Base-by-base conservation (phyloP, 2,888 invertebrate species). In the Cheilosia soror region DNA sequence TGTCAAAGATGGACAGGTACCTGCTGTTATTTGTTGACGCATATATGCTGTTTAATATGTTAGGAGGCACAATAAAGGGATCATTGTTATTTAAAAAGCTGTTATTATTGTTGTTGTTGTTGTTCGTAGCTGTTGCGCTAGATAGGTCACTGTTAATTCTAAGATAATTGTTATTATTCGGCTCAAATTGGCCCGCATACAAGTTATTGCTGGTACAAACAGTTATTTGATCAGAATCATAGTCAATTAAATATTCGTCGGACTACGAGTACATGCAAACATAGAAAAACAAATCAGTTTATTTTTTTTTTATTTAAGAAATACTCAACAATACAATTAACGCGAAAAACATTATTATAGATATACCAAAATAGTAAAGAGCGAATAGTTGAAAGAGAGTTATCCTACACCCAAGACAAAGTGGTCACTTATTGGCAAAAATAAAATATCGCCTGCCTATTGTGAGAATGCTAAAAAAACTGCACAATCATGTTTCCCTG, bases 181-280 rank as follows among this genome's bases (percentile, higher is more conserved):
- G 72, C 63, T 87, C 80, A 49, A 76, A 81, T 66, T 86, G 85
- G 66, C 72, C 72, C 47, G 78, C 72, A 82, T 78, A 87, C 68
- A 77, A 44, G 73, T 81, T 86, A 86, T 88, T 87, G 77, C 72
- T 87, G 60, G 86, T 87, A 79, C 76, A 84, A 87, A 87, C 78
- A 9, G 87, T 88, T 87, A 88, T 88, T 78, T 89, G 87, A 87
- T 88, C 88, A 57, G 88, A 87, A 79, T 89, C 88, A 87, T 87
- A 89, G 73, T 89, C 88, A 87, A 89, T 88, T 86, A 88, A 83
- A 86, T 87, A 87, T 58, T 89, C 88, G 87, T 89, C 85, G 85
- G 75, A 87, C 88, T 89, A 88, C 7, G 9, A 20, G 20, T 20
- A 20, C 88, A 88, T 89, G 88, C 88, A 87, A 88, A 83, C 87